Evolutionary conservation across 1,140 invertebrate genomes (phyloP), one percentile per base, ranked within the genome.

Genomic region (Stenopsyche tienmushanensis): DNA sequence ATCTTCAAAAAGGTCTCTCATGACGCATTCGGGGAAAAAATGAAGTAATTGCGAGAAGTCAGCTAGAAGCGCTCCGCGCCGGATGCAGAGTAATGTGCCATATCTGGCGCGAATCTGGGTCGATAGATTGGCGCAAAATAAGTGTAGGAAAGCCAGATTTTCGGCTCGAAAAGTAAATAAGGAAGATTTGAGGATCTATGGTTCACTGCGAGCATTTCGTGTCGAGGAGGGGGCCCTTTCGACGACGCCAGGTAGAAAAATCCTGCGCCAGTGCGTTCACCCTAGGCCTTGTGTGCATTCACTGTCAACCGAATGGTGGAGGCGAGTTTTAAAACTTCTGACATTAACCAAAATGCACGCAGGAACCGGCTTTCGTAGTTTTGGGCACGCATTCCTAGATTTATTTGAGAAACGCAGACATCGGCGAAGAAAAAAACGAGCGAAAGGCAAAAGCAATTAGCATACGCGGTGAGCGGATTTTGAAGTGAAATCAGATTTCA

Each of bases 201-300:
- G 47, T 50, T 50, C 17, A 21, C 13, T 7, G 18, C 47, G 13
- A 10, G 20, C 41, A 24, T 15, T 54, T 18, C 2, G 34, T 24
- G 34, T 42, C 20, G 54, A 26, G 39, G 39, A 57, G 54, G 54
- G 42, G 39, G 57, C 34, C 57, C 57, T 41, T 60, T 60, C 23
- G 57, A 41, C 54, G 42, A 47, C 24, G 57, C 54, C 57, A 60
- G 57, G 57, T 60, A 60, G 57, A 60, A 60, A 60, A 60, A 60
- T 60, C 57, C 57, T 60, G 57, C 29, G 57, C 57, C 57, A 60
- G 57, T 60, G 57, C 57, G 26, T 60, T 60, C 57, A 60, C 57
- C 57, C 57, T 60, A 60, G 7, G 42, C 24, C 25, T 24, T 45
- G 34, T 58, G 57, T n/a, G 57, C 57, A 21, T 47, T 45, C 15